Base-by-base conservation (phyloP, 2,797 vertebrate genomes). In the Enteromius treurensis region DNA sequence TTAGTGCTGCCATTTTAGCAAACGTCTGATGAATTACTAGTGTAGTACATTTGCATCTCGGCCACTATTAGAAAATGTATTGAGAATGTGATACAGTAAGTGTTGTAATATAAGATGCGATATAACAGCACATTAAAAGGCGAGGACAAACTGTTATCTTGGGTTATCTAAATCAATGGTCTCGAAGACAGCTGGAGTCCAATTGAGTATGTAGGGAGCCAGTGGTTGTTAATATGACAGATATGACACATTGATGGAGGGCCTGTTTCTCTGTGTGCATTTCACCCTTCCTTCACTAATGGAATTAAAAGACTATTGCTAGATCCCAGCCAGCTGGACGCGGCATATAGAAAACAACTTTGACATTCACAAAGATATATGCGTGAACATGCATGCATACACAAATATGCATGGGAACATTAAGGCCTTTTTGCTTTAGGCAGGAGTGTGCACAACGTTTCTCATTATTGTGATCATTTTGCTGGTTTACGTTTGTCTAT, bases 301-400 rank as follows among this genome's bases (percentile, higher is more conserved):
- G 82, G 77, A 84, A 88, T 88, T 83, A 86, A 80, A 85, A 76
- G 60, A 55, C 78, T 64, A 65, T 47, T 82, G 69, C 76, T 80
- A 74, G 34, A 81, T 70, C 84, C 23, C 74, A 67, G 74, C 79
- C 75, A 42, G 75, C 67, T 64, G 58, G 23, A 78, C 47, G 53
- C 51, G 79, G 40, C 49, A 64, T 78, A 32, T 21, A 55, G 79
- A 79, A 84, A 84, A 80, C 62, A 77, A 76, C 49, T 58, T 6
- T 69, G 77, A 79, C 68, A 55, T 53, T 58, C 32, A 70, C 34
- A 3, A 81, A 73, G 55, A 79, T 51, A 76, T 53, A 67, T 9
- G 77, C 73, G 68, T 40, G 32, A 34, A 77, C 32, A 53, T 49
- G 29, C 51, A 67, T 69, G 69, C 47, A 77, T 40, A 81, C 10